These are phyloP conservation scores for Callosobruchus maculatus DNA, from an alignment of 2,888 invertebrate species.

Conservation along the genomic window DNA sequence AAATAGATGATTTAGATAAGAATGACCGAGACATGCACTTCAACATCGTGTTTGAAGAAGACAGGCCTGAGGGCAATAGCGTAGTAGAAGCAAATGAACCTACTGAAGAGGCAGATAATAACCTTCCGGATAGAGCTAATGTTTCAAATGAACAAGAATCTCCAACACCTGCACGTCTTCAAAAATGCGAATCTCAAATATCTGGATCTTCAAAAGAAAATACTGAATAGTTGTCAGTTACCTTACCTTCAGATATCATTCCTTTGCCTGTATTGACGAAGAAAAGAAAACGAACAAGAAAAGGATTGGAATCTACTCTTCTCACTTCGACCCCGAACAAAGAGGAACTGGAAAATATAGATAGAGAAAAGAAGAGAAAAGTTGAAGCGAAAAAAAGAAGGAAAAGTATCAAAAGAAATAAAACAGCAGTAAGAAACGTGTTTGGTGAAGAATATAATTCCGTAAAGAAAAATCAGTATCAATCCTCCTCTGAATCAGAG, in stretches of 20 bases:
- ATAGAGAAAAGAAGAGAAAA: neutral
- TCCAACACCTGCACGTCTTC: no score
- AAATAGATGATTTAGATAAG: neutral
- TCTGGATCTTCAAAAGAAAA: no score
- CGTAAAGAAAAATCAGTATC: neutral
- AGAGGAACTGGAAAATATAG: neutral
- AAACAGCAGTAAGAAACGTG: no score
- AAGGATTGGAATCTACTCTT: constrained; percentile 3
- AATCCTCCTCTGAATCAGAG: neutral
- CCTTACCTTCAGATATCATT: neutral
- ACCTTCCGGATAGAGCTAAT: no score
- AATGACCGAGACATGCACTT: constrained; percentile 2
- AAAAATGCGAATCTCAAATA: no score
- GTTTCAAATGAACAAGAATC: no score
- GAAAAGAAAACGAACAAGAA: constrained; percentile 4
- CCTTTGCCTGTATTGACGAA: constrained; percentile 1
- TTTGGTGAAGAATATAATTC: neutral
- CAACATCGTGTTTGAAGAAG: no score
- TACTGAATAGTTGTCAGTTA: no score
- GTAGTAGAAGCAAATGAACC: no score
- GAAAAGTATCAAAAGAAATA: no score
- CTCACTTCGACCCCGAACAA: constrained; percentile 4
- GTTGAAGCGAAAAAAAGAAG: neutral
- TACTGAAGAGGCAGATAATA: no score
- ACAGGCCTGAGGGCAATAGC: neutral